Evolutionary conservation across 1,140 invertebrate genomes (phyloP), one percentile per base, ranked within the genome.

Genomic region (Potamilus streckersoni): DNA sequence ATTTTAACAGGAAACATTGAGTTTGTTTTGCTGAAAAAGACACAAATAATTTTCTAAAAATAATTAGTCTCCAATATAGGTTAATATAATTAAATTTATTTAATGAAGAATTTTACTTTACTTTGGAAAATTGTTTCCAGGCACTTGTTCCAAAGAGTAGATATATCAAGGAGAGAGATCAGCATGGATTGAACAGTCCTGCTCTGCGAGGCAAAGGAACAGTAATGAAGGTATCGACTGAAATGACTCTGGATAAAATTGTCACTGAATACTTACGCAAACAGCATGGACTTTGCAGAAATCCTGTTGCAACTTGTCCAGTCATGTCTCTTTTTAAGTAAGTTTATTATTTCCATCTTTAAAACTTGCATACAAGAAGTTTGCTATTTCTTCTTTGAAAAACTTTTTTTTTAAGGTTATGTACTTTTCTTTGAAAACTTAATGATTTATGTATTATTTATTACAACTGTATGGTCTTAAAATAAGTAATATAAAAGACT

Each of bases 201-300:
- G 74, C 70, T 5, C 64, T 80, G 23, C 75, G 72, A 27, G 56
- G 58, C 63, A 73, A 72, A 76, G 59, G 63, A 65, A 19, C 74
- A 17, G 27, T 68, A 60, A n/a, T 16, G 63, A 81, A 81, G 76
- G 27, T 69, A 67, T 31, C 68, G 69, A 49, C 86, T 71, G 82
- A 86, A 57, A 81, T 84, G 27, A 84, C 81, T 19, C 91, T 99
- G 27, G 95, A 98, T 88, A 94, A 95, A 49, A 98, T 99, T 87
- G 96, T 99, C 60, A 98, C 95, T 0, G 96, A 97, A 89, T 99
- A 98, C 91, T 92, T 98, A 60, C 95, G 96, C 62, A 97, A 98
- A 91, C 97, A 99, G 79, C 92, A 92, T 83, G 88, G 91, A 11
- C 76, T 87, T 15, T 92, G 92, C 81, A 86, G 87, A 56, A 91